Base-by-base conservation (phyloP, 2,888 invertebrate genomes). In the Fabriciana adippe region DNA sequence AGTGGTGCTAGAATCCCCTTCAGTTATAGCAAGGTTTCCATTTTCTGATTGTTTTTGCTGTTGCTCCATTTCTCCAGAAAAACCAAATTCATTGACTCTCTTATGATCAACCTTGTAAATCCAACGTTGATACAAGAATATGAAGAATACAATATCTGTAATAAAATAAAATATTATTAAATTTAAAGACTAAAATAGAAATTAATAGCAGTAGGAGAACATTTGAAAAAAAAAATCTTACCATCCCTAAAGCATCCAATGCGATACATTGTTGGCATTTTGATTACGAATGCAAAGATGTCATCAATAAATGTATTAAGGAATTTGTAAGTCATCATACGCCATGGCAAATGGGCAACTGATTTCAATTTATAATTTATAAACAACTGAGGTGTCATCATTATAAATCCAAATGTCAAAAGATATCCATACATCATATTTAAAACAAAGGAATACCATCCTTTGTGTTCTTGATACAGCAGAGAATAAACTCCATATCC, bases 321-420 rank as follows among this genome's bases (percentile, higher is more conserved):
- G 87, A 99, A 99, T 93, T 99, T 99, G 89, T 99, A 99, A 13
- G 99, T 99, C 95, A 99, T 95, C 99, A 99, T 99, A 70, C 99
- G 95, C 99, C 99, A 99, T 5, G 99, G 99, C 78, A 99, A 94
- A 93, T 99, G 99, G 13, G 99, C 99, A 1, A 99, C 99, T 18
- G 99, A 99, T 85, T 99, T 99, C 78, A 99, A 89, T 89, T 99
- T 99, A 92, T 99, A 99, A 93, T 99, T 99, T 78, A 99, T 99
- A 85, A 99, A 99, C 72, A 99, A 92, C 89, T 99, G 99, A 6
- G 99, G 99, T n/a, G 99, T 99, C 99, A 99, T 99, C 97, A 99
- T 98, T 68, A 99, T 99, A 86, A 99, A 99, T 71, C 99, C 99
- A 87, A 99, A 99, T 2, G 99, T 99, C 69, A 99, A 93, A 68